Base-by-base conservation (phyloP, 30 jellyfish, hydroid and myxozoan genomes). In the Morbakka virulenta region DNA sequence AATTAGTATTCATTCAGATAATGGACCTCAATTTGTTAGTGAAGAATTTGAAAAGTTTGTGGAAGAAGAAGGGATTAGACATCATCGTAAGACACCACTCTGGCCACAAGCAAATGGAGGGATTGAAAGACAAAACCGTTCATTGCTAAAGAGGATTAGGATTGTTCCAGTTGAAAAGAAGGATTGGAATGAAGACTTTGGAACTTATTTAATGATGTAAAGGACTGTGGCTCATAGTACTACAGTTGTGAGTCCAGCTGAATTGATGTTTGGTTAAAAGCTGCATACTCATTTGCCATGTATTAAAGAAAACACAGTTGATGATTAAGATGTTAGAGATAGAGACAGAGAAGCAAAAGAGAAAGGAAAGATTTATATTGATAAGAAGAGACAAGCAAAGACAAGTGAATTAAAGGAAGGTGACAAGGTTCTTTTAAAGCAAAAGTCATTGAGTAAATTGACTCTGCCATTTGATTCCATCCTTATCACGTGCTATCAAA, bases 81-180 rank as follows among this genome's bases (percentile, higher is more conserved):
- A 67, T 68, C 50, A 68, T 33, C 41, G 33, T 65, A 71, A 33
- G 23, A 80, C 85, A 66, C 92, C 92, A 70, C 67, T 51, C 23
- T 80, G 92, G 87, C 92, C 92, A 3, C 85, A 69, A 80, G 86
- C 85, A 78, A 80, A 80, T 51, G 86, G 79, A 65, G 85, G 69
- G 50, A 67, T 76, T 57, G 87, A 61, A 76, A 33, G 80, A 57
- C 68, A 29, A 32, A 76, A 61, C 48, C 36, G 83, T 35, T 47
- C 89, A 63, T 50, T 78, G 47, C 49, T 47, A 48, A 78, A 78
- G 74, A 47, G 82, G 25, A 32, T 76, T 61, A 32, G 64, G 52
- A 61, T 62, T 64, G 49, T 79, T 35, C 80, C 62, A 73, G 64
- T 64, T 20, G 81, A 76, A 63, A 62, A 76, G 52, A 76, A 61